Percentiles rank a stretch among this genome's conserved stretches.
phyloP scores from a whole-genome alignment of 2,113 vertebrate genomes.

The Galeopterus variegatus region DNA sequence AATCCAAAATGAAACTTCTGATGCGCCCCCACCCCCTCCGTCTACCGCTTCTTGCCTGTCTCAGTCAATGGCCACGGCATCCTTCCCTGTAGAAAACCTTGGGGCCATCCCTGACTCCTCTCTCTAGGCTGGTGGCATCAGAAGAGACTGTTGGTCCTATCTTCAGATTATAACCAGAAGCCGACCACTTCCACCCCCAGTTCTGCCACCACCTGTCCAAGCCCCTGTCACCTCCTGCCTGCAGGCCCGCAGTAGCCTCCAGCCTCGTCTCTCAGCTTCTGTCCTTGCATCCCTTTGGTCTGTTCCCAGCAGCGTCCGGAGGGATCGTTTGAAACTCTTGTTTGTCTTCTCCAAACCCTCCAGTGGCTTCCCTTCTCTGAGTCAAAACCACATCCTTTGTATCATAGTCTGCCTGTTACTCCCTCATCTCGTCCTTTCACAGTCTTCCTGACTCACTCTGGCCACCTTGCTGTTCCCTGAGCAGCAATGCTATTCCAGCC shows the following conservation, averaged over 20 bases:
- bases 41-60: background rate
- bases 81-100: background rate
- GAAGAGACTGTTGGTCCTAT: too few relatives aligned
- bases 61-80: background rate
- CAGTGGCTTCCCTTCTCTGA: background rate
- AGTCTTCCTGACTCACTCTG: accelerated
- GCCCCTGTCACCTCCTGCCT: accelerated
- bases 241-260: accelerated
- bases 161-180: background rate
- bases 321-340: background rate
- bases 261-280: too few relatives aligned
- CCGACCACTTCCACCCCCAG: accelerated
- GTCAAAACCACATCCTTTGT: background rate
- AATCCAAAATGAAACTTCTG: background rate
- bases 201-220: accelerated
- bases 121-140: background rate
- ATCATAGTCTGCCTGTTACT: background rate
- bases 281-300: accelerated
- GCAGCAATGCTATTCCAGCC: background rate
- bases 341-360: background rate
- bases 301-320: background rate
- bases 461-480: background rate
- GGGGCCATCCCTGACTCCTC: background rate
- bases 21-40: accelerated
- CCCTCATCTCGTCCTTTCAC: background rate